phyloP scores from a whole-genome alignment of 1,140 invertebrate species.

The Penaeus japonicus region DNA sequence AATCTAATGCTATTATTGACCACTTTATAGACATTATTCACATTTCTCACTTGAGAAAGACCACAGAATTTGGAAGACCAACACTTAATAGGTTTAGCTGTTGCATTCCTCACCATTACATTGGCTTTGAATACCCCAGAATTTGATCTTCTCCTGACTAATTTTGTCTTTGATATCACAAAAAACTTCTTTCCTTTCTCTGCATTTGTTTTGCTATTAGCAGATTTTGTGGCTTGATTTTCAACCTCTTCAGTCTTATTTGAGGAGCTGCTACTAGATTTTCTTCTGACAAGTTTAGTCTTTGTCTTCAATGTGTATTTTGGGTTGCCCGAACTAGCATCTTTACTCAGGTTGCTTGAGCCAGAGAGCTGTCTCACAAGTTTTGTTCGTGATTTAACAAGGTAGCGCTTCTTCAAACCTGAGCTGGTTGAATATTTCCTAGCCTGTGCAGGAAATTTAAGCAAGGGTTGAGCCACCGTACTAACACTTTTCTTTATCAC shows the following conservation, averaged over 20 bases:
- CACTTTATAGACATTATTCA: slow-evolving; percentile 27
- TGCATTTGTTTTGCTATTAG: not conserved
- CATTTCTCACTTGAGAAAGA: not conserved
- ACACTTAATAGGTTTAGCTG: not conserved
- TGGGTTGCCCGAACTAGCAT: slow-evolving; percentile 13
- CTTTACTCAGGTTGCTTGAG: not conserved
- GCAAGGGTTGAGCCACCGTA: not conserved
- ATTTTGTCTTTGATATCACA: slow-evolving; percentile 43
- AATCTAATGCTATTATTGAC: not conserved
- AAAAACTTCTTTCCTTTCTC: slow-evolving; percentile 33
- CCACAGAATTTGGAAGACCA: not conserved
- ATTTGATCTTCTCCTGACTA: slow-evolving; percentile 39
- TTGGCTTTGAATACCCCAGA: slow-evolving; percentile 26
- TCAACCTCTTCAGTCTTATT: not conserved
- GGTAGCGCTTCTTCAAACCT: slow-evolving; percentile 1
- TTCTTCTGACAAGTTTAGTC: slow-evolving; percentile 28
- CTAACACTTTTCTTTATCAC: not conserved
- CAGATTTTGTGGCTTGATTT: not conserved
- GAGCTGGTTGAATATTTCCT: not conserved
- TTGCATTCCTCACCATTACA: slow-evolving; percentile 3
- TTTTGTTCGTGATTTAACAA: slow-evolving; percentile 15
- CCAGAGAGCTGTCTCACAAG: slow-evolving; percentile 7
- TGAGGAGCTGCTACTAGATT: not conserved
- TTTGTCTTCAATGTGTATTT: slow-evolving; percentile 39
- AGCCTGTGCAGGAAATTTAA: not conserved